phyloP scores from a whole-genome alignment of 2,888 invertebrate genomes.

The Leptopterna dolabrata region DNA sequence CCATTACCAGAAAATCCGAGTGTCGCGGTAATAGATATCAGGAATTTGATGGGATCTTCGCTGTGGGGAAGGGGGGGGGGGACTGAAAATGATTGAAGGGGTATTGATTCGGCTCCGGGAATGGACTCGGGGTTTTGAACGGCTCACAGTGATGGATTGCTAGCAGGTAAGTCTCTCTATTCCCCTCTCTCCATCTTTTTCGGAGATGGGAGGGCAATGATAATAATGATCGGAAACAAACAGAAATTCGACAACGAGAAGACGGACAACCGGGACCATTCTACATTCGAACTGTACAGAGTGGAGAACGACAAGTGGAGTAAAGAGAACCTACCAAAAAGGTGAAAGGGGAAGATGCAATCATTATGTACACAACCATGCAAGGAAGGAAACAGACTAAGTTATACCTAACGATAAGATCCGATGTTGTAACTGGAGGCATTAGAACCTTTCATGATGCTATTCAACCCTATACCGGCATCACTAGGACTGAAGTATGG shows the following conservation, averaged over 20 bases:
- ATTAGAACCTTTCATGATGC: too few species aligned
- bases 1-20: neutral
- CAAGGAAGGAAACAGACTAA: conserved; percentile 1
- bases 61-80: neutral
- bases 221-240: neutral
- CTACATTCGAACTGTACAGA: neutral
- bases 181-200: neutral
- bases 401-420: neutral
- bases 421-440: neutral
- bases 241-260: neutral
- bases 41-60: neutral
- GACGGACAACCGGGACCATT: neutral
- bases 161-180: neutral
- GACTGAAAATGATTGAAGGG: conserved; percentile 14
- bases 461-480: too few species aligned
- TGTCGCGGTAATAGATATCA: neutral
- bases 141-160: conserved; percentile 10
- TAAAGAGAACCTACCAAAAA: neutral
- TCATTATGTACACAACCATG: conserved; percentile 21
- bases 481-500: neutral
- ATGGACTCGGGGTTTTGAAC: neutral
- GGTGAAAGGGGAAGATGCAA: neutral
- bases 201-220: neutral
- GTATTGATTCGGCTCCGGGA: conserved; percentile 10
- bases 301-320: neutral